Conservation (phyloP, 2,797 vertebrate species). For the Gallinago nigripennis region DNA sequence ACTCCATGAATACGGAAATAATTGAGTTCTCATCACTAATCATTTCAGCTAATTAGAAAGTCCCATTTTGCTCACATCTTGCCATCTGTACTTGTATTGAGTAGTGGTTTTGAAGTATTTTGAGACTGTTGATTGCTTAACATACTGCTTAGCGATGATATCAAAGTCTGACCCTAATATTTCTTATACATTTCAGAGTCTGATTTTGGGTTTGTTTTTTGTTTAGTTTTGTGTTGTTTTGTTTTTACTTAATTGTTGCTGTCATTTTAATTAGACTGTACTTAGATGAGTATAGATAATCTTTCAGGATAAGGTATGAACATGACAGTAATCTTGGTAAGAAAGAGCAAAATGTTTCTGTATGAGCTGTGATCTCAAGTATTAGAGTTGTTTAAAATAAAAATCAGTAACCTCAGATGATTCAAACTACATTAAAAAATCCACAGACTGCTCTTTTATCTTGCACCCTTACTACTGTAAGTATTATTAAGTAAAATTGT, state of each 20-base stretch:
- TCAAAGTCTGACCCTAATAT: background rate
- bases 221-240: no score
- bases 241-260: background rate
- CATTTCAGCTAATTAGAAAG: slow-evolving; percentile 31
- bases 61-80: background rate
- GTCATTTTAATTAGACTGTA: background rate
- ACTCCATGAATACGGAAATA: slow-evolving; percentile 46
- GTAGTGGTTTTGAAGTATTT: background rate
- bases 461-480: background rate
- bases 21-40: slow-evolving; percentile 62
- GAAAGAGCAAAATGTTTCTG: background rate
- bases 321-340: background rate
- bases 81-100: background rate
- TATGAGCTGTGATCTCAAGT: background rate
- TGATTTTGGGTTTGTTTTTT: background rate
- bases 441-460: background rate
- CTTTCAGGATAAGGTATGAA: background rate
- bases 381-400: background rate
- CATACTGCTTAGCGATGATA: background rate
- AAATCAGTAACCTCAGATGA: background rate
- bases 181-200: slow-evolving; percentile 2
- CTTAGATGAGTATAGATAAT: background rate
- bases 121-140: background rate
- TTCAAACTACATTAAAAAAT: background rate
- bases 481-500: background rate